Evolutionary conservation across 2,113 vertebrate genomes (phyloP).

Genomic region (Ageneiosus marmoratus): DNA sequence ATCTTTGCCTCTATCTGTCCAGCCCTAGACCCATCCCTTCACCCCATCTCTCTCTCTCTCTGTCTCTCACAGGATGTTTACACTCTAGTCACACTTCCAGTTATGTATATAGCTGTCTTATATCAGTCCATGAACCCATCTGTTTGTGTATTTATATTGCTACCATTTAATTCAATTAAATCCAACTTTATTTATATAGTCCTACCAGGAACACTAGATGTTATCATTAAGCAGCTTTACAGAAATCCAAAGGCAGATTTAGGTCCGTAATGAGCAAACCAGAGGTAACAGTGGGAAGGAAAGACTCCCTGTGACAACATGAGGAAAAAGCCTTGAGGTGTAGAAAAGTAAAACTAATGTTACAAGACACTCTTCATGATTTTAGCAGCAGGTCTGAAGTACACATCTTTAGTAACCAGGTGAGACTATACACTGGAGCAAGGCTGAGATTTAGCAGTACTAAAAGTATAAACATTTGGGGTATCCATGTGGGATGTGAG

Average conservation of each 20-base stretch:
- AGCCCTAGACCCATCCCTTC: slow-evolving; percentile 18
- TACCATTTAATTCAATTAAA: neutral
- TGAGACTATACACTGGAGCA: neutral
- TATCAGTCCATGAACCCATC: slow-evolving; percentile 4
- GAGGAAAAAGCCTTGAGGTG: neutral
- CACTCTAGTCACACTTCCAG: neutral
- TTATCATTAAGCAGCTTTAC: neutral
- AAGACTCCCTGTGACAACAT: neutral
- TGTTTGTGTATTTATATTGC: neutral
- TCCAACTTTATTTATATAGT: neutral
- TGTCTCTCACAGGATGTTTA: neutral
- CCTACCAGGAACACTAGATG: neutral
- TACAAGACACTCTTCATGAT: neutral
- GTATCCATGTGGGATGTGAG: neutral
- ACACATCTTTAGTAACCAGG: neutral
- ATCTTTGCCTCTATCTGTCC: slow-evolving; percentile 31
- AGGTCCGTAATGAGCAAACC: neutral
- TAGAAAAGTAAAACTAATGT: neutral
- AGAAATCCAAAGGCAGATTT: neutral
- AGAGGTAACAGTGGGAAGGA: neutral
- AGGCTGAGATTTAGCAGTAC: neutral
- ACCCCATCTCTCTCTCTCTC: neutral
- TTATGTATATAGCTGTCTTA: neutral
- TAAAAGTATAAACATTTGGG: neutral
- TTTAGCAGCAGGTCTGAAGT: neutral